Evolutionary conservation across 2,888 invertebrate genomes (phyloP).

Genomic region (Anarsia innoxiella): DNA sequence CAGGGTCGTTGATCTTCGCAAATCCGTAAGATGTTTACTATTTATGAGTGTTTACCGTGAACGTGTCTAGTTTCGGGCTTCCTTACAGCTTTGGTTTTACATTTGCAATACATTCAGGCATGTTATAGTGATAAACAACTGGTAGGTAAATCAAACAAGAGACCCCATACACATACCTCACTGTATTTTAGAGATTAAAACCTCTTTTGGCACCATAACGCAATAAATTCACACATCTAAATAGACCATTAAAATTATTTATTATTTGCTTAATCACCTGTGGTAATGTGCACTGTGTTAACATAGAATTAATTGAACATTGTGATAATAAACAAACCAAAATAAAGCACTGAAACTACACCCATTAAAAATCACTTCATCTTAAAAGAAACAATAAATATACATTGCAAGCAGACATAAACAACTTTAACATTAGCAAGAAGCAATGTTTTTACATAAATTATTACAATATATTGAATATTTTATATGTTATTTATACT

Average conservation of each 20-base stretch:
- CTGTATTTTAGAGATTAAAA: too few relatives aligned
- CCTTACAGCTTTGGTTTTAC: slow-evolving; percentile 29
- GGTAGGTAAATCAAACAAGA: too few relatives aligned
- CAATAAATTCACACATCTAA: slow-evolving; percentile 2
- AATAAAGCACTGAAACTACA: too few relatives aligned
- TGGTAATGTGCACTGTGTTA: slow-evolving; percentile 1
- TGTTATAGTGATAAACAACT: too few relatives aligned
- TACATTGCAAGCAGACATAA: not conserved
- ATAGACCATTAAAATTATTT: not conserved
- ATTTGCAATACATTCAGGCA: slow-evolving; percentile 18
- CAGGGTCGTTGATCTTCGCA: slow-evolving; percentile 49
- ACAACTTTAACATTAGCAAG: too few relatives aligned
- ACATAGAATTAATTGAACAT: too few relatives aligned
- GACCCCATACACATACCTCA: too few relatives aligned
- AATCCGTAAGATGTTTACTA: slow-evolving; percentile 54
- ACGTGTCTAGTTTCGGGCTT: slow-evolving; percentile 36
- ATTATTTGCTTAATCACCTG: slow-evolving; percentile 5
- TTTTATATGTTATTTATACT: too few relatives aligned
- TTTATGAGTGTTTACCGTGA: slow-evolving; percentile 31
- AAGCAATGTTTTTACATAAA: too few relatives aligned
- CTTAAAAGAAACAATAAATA: not conserved
- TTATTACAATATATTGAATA: too few relatives aligned
- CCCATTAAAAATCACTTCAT: not conserved
- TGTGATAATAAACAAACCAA: too few relatives aligned
- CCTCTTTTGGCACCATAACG: slow-evolving; percentile 1